Evolutionary conservation across 2,113 vertebrate genomes (phyloP), one percentile per base, ranked within the genome.

Genomic region (Malurus elegans): DNA sequence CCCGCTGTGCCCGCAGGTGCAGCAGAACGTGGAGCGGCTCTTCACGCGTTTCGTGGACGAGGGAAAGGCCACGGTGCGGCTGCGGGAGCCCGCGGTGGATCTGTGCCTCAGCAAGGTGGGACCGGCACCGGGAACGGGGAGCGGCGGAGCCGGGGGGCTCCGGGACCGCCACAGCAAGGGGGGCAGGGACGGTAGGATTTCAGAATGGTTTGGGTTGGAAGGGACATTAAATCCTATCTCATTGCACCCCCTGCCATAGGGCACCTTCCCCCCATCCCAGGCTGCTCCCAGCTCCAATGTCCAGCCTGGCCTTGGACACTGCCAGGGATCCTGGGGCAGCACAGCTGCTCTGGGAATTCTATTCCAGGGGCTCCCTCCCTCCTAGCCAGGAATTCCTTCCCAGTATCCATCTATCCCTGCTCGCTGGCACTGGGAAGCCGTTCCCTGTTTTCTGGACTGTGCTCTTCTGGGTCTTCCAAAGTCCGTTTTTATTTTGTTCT

Each of bases 331-430:
- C 82, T 20, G 65, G 40, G 17, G 19, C 65, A 42, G 84, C 65
- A 4, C 65, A 62, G 74, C 48, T 11, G 0, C 8, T 70, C 56
- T 78, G 73, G 38, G 15, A 12, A 62, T 8, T 3, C 56, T 8
- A 0, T 3, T 1, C 53, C 62, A 36, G 18, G 2, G 3, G 3
- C 25, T 61, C 6, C 0, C 5, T 16, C 4, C 34, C 29, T 42
- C 42, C 2, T 40, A 20, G 19, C 21, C 51, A 8, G 14, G 8
- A 56, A 48, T 71, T 62, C 65, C 29, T 57, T 34, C 31, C 65
- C 56, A 17, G 2, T 3, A 4, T 72, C 31, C 48, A 26, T 1
- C 34, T 1, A 6, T 4, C 29, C 12, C 28, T 6, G 8, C 14
- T 11, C 26, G 10, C 19, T 42, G 29, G 7, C 25, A 42, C 0